A percentile compares a stretch with the other conserved stretches of the same genome.
Evolutionary conservation across 2,888 invertebrate genomes (phyloP).

Genomic region (Phytoseiulus persimilis): DNA sequence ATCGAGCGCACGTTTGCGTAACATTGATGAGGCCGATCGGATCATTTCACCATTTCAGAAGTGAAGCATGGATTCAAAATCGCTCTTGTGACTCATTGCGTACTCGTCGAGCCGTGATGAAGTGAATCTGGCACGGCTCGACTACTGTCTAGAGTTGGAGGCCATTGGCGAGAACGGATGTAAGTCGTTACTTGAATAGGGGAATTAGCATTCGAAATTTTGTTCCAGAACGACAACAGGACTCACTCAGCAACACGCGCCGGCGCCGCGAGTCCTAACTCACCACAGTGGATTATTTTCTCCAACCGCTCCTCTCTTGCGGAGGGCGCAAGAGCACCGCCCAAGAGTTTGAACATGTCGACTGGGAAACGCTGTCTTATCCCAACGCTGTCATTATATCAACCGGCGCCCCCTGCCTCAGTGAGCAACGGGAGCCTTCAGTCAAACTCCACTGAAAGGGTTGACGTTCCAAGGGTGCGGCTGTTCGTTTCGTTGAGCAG

Average conservation of each 20-base stretch:
- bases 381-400: background rate
- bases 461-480: background rate
- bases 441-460: background rate
- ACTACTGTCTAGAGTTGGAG: background rate
- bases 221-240: no score
- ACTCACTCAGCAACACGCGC: no score
- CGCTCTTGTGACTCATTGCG: no score
- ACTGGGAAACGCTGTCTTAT: background rate
- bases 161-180: no score
- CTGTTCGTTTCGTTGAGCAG: background rate
- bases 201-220: no score
- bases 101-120: background rate
- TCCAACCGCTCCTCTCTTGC: no score
- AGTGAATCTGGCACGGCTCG: background rate
- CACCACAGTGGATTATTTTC: no score
- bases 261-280: no score
- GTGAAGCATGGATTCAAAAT: no score
- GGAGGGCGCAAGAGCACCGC: no score
- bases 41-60: background rate
- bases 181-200: no score
- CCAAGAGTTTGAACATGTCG: no score
- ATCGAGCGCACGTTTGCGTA: background rate
- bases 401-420: background rate
- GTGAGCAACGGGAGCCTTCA: background rate
- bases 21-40: background rate